A percentile compares a stretch with the other conserved stretches of the same genome.
These are phyloP conservation scores for Myotis daubentonii DNA, from an alignment of 2,797 vertebrate species.

Conservation along the genomic window DNA sequence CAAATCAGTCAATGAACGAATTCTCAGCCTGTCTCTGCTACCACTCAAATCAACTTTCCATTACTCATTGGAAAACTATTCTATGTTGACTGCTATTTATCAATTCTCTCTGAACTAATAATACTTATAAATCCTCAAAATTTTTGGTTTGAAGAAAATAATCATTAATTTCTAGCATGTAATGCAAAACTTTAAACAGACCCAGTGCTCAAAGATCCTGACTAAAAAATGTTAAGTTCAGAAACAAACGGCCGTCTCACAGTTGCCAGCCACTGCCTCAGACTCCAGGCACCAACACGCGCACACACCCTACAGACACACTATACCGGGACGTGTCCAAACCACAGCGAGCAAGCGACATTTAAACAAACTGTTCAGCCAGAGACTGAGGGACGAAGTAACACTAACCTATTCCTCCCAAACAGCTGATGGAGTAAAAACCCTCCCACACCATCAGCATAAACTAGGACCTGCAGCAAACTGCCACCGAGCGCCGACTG, in stretches of 20 bases:
- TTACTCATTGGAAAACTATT: neutral
- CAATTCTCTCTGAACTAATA: neutral
- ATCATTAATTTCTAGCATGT: neutral
- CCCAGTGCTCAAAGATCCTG: neutral
- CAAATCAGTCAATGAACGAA: accelerated
- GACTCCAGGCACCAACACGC: accelerated
- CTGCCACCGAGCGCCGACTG: accelerated
- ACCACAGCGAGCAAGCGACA: neutral
- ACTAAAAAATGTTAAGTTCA: neutral
- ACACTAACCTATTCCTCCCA: neutral
- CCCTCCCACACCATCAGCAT: neutral
- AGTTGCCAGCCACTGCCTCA: accelerated
- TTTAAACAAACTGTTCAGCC: neutral
- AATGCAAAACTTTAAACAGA: neutral
- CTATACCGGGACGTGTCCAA: neutral
- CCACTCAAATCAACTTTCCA: neutral
- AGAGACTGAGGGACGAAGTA: neutral
- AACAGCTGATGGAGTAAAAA: accelerated
- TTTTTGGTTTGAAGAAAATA: neutral
- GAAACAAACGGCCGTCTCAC: neutral
- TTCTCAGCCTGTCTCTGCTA: neutral
- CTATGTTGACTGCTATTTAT: neutral
- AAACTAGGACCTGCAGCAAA: neutral
- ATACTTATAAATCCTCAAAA: neutral
- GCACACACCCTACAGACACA: neutral